phyloP scores from a whole-genome alignment of 2,113 vertebrate genomes.

The Hemiscyllium ocellatum region DNA sequence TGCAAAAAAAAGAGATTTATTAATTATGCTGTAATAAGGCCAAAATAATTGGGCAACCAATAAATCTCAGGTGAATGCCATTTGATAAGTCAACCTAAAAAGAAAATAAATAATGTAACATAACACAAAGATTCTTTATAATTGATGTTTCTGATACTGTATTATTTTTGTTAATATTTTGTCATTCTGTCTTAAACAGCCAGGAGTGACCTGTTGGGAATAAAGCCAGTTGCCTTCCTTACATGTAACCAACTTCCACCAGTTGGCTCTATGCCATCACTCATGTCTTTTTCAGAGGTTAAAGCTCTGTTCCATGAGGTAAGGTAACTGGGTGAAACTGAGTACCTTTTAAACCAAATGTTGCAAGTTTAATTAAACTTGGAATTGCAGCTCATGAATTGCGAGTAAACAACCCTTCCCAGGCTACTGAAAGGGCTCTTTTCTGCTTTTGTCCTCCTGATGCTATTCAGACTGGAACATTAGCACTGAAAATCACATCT shows the following conservation, averaged over 20 bases:
- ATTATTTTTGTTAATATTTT: background rate
- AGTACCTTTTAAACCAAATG: background rate
- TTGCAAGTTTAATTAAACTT: background rate
- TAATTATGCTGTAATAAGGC: no score
- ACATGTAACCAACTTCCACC: conserved; percentile 34
- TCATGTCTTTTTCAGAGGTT: conserved; percentile 37
- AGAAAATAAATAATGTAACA: background rate
- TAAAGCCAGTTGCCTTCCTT: conserved; percentile 22
- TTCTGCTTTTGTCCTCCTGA: background rate
- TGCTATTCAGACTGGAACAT: background rate
- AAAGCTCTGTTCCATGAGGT: conserved; percentile 34
- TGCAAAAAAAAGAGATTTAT: no score
- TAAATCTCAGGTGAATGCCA: background rate
- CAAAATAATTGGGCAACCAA: no score
- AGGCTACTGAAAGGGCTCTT: background rate
- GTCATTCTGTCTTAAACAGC: background rate
- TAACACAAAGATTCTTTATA: background rate
- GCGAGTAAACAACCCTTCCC: background rate
- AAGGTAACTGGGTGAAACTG: background rate
- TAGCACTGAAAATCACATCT: background rate
- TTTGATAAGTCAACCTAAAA: background rate
- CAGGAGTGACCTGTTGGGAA: background rate
- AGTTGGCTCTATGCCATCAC: conserved; percentile 28
- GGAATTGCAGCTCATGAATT: background rate
- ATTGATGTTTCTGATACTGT: background rate